Conservation (phyloP, 2,797 vertebrate genomes). For the Micropoecilia bifurca region DNA sequence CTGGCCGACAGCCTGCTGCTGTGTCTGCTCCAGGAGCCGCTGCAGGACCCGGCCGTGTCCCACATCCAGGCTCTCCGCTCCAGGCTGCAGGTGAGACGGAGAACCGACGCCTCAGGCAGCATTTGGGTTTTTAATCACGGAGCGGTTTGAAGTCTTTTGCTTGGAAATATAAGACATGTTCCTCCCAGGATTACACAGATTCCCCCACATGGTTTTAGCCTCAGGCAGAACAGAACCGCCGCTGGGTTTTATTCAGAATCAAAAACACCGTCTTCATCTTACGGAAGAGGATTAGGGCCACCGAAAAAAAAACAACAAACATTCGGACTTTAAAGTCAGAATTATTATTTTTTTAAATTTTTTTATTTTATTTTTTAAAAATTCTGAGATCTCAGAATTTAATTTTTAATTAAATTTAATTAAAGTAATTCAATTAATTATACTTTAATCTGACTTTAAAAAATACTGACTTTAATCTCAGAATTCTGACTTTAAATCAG, state of each 20-base stretch:
- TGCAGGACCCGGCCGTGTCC: conserved; percentile 57
- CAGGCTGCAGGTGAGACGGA: conserved; percentile 73
- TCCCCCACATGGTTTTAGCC: conserved; percentile 25
- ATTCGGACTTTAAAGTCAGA: too few species aligned
- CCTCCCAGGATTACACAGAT: conserved; percentile 13
- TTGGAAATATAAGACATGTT: conserved; percentile 30
- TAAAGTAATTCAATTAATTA: too few species aligned
- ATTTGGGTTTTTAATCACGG: conserved; percentile 31
- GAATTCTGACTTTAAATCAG: too few species aligned
- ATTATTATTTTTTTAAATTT: too few species aligned
- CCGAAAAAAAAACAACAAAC: too few species aligned
- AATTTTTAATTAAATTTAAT: too few species aligned
- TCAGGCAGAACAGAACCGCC: conserved; percentile 20
- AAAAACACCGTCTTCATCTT: conserved; percentile 2
- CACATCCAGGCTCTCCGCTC: conserved; percentile 67
- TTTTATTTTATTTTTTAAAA: too few species aligned
- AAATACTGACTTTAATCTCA: too few species aligned
- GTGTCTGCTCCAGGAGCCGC: conserved; percentile 78
- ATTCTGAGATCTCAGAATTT: too few species aligned
- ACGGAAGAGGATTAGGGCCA: too few species aligned
- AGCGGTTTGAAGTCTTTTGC: conserved; percentile 39
- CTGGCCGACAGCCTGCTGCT: conserved; percentile 75
- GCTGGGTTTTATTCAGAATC: conserved; percentile 25
- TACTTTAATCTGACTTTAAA: too few species aligned
- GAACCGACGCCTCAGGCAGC: conserved; percentile 41